Conservation (phyloP, 2,888 invertebrate genomes). For the Papilio protenor region DNA sequence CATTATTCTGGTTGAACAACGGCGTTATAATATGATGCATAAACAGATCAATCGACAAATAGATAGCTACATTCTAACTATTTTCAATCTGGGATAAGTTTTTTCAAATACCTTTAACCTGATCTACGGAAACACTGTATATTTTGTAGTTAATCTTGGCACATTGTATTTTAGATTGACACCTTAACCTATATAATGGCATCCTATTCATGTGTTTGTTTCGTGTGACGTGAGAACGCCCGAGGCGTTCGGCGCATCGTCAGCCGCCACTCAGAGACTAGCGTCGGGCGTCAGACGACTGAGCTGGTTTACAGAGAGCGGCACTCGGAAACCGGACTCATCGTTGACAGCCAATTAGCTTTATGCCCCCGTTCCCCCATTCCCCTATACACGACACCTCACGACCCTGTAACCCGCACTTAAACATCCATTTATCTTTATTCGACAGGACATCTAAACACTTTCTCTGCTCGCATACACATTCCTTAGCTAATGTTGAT, state of each 20-base stretch:
- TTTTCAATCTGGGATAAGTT: not conserved
- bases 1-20: not conserved
- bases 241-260: conserved; percentile 45
- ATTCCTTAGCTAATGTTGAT: conserved; percentile 43
- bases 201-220: conserved; percentile 61
- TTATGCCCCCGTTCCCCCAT: conserved; percentile 61
- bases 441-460: conserved; percentile 71
- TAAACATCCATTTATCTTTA: conserved; percentile 76
- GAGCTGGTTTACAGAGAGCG: conserved; percentile 41
- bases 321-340: conserved; percentile 64
- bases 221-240: conserved; percentile 59
- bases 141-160: not conserved
- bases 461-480: conserved; percentile 58
- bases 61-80: not conserved
- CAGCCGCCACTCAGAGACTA: conserved; percentile 44
- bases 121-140: not conserved
- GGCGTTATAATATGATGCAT: not conserved
- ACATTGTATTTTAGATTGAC: not conserved
- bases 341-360: conserved; percentile 82
- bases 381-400: conserved; percentile 50
- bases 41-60: not conserved
- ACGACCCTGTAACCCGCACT: conserved; percentile 64
- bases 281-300: conserved; percentile 19
- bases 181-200: conserved; percentile 7
- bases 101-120: not conserved